Evolutionary conservation across 1,140 invertebrate species (phyloP).

Genomic region (Drosophila kohkoa): DNA sequence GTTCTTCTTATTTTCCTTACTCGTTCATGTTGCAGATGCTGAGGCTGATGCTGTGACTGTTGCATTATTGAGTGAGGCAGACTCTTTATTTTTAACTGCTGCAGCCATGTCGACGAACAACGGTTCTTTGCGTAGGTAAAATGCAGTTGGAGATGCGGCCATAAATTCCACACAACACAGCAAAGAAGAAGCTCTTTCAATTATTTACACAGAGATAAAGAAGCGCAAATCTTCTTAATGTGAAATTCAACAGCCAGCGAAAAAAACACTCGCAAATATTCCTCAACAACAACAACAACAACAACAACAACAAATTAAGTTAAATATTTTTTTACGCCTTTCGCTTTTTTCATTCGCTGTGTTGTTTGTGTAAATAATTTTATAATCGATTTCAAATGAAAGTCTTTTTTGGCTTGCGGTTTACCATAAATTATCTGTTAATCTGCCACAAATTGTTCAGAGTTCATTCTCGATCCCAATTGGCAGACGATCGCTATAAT

Average conservation of each 20-base stretch:
- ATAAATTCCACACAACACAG: slow-evolving; percentile 46
- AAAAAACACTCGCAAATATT: neutral
- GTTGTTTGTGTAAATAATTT: slow-evolving; percentile 48
- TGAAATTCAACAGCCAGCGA: slow-evolving; percentile 52
- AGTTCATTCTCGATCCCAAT: slow-evolving; percentile 24
- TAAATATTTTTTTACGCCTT: slow-evolving; percentile 36
- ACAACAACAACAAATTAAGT: slow-evolving; percentile 16
- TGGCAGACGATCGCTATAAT: slow-evolving; percentile 2
- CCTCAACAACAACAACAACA: slow-evolving; percentile 5
- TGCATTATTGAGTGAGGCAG: slow-evolving; percentile 59
- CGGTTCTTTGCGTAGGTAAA: slow-evolving; percentile 77
- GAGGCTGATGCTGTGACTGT: neutral
- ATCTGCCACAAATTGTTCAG: slow-evolving; percentile 35
- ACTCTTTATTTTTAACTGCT: slow-evolving; percentile 76
- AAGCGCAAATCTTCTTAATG: slow-evolving; percentile 58
- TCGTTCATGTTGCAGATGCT: slow-evolving; percentile 21
- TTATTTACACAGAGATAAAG: slow-evolving; percentile 65
- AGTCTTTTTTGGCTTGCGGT: slow-evolving; percentile 42
- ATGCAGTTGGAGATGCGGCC: slow-evolving; percentile 41
- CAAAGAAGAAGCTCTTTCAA: slow-evolving; percentile 31
- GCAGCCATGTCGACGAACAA: slow-evolving; percentile 22
- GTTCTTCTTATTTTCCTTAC: neutral
- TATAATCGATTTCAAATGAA: slow-evolving; percentile 54
- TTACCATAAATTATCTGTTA: slow-evolving; percentile 50
- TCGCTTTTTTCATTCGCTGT: neutral